phyloP scores from a whole-genome alignment of 1,140 invertebrate genomes.

The Mylabris phalerata region DNA sequence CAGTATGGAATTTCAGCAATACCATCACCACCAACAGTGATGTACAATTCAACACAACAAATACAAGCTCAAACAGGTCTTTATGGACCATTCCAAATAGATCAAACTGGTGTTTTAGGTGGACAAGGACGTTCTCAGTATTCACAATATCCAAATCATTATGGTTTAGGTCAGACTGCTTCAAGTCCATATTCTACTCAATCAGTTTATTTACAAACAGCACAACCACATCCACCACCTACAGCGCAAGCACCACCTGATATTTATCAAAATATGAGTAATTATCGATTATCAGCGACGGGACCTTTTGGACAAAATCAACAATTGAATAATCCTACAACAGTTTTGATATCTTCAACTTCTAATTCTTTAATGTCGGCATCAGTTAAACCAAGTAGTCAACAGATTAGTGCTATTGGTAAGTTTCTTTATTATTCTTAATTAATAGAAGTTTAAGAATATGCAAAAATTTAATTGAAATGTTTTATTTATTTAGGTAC shows the following conservation, averaged over 20 bases:
- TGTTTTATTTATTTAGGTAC: conserved; percentile 29
- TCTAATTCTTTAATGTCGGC: conserved; percentile 86
- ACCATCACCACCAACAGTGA: conserved; percentile 70
- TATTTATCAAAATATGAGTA: conserved; percentile 65
- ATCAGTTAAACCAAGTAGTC: conserved; percentile 75
- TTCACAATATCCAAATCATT: conserved; percentile 57
- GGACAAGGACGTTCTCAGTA: conserved; percentile 55
- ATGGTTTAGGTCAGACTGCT: conserved; percentile 44
- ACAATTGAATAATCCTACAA: conserved; percentile 74
- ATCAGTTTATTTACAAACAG: conserved; percentile 56
- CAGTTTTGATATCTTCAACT: conserved; percentile 80
- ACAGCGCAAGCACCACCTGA: conserved; percentile 58
- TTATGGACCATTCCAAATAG: conserved; percentile 63
- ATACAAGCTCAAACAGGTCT: conserved; percentile 63
- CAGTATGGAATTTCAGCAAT: conserved; percentile 74
- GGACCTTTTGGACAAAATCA: conserved; percentile 69
- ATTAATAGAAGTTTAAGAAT: too few relatives aligned
- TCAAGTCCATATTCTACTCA: conserved; percentile 60
- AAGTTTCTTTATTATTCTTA: conserved; percentile 15
- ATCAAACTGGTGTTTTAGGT: conserved; percentile 45
- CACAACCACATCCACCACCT: conserved; percentile 48
- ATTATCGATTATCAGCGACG: conserved; percentile 50
- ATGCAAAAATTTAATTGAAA: not conserved
- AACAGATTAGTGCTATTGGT: conserved; percentile 77
- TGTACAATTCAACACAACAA: conserved; percentile 69